These are phyloP conservation scores for Euglossa dilemma DNA, from an alignment of 1,140 invertebrate species.

Conservation along the genomic window DNA sequence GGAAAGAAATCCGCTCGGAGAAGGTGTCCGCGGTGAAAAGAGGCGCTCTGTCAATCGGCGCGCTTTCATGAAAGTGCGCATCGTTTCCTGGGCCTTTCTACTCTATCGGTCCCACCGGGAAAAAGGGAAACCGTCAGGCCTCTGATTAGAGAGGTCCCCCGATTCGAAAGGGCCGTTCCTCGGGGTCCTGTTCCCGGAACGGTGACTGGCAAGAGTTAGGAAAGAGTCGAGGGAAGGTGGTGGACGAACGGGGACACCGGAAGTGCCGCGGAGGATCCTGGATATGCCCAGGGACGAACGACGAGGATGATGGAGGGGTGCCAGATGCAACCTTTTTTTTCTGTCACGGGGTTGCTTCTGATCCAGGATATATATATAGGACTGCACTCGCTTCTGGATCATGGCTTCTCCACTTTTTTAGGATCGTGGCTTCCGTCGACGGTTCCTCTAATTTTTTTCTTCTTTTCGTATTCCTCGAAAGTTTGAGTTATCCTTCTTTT, in stretches of 20 bases:
- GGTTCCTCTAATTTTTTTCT: no score
- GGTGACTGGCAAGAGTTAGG: neutral
- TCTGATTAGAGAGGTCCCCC: neutral
- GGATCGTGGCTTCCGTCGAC: no score
- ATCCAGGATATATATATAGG: neutral
- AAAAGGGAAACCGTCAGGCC: neutral
- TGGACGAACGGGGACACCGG: neutral
- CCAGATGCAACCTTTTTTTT: neutral
- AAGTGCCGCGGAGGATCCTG: neutral
- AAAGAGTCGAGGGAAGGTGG: no score
- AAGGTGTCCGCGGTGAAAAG: slow-evolving; percentile 19
- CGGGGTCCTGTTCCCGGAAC: neutral
- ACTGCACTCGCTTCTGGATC: neutral
- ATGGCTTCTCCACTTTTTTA: no score
- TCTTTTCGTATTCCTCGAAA: no score
- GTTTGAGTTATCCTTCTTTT: no score
- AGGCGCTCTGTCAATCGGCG: neutral
- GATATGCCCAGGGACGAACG: no score
- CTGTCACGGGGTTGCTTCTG: neutral
- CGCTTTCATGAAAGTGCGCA: slow-evolving; percentile 24
- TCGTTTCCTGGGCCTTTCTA: slow-evolving; percentile 28
- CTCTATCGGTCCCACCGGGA: neutral
- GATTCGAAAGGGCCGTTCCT: neutral
- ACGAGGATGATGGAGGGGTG: neutral
- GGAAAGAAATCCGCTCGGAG: neutral